A percentile compares a stretch with the other conserved stretches of the same genome.
These are phyloP conservation scores for Hesperia comma DNA, from an alignment of 2,888 invertebrate genomes.

Conservation along the genomic window DNA sequence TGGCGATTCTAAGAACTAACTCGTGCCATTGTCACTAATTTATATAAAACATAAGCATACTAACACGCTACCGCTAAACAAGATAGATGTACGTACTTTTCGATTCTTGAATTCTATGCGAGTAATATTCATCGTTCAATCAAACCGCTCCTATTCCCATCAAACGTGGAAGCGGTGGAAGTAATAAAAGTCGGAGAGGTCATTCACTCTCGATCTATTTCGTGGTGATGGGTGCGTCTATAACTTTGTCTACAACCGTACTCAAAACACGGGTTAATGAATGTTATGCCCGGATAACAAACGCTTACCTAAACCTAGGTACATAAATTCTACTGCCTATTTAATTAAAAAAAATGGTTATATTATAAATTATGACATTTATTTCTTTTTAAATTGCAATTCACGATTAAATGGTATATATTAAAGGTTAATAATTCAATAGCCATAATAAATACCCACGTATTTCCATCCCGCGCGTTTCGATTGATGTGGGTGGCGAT, in stretches of 20 bases:
- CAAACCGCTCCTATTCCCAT: slow-evolving; percentile 52
- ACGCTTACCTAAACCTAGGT: background rate
- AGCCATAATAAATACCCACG: too few species aligned
- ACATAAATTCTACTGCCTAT: background rate
- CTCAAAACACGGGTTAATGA: slow-evolving; percentile 21
- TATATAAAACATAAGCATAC: slow-evolving; percentile 67
- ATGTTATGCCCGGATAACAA: slow-evolving; percentile 11
- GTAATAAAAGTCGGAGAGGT: slow-evolving; percentile 64
- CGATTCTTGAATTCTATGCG: slow-evolving; percentile 25
- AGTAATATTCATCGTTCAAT: slow-evolving; percentile 60
- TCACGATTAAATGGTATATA: too few species aligned
- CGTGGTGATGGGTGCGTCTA: slow-evolving; percentile 40
- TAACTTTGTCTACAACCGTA: slow-evolving; percentile 32
- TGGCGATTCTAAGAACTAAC: slow-evolving; percentile 78
- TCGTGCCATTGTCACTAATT: slow-evolving; percentile 81
- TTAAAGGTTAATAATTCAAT: too few species aligned
- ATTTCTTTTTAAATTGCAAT: too few species aligned
- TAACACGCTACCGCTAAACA: slow-evolving; percentile 41
- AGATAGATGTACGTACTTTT: slow-evolving; percentile 9
- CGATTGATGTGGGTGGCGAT: too few species aligned
- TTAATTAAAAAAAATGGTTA: too few species aligned
- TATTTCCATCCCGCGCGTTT: too few species aligned
- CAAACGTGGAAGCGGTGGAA: slow-evolving; percentile 54
- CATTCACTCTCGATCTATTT: slow-evolving; percentile 71
- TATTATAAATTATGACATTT: too few species aligned